Evolutionary conservation across 2,797 vertebrate genomes (phyloP).

Genomic region (Onychomys torridus): DNA sequence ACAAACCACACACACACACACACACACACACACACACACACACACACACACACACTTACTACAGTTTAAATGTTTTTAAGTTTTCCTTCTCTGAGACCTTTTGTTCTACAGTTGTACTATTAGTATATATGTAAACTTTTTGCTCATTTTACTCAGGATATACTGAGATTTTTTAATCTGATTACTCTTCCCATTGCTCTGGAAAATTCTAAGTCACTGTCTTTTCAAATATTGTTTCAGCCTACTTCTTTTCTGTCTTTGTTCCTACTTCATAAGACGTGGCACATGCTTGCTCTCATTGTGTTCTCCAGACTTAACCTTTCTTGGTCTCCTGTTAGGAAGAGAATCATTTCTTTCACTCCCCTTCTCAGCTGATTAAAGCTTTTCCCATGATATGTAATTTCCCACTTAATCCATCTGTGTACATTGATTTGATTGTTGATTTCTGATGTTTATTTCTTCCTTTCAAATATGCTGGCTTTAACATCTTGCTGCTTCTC

Average conservation of each 20-base stretch:
- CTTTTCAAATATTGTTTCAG: background rate
- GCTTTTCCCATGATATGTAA: background rate
- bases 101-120: background rate
- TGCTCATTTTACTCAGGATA: background rate
- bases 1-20: fast-evolving
- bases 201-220: background rate
- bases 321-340: background rate
- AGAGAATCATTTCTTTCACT: background rate
- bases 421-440: background rate
- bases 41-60: background rate
- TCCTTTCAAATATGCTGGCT: background rate
- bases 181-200: background rate
- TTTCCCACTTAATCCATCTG: background rate
- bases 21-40: background rate
- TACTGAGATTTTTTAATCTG: background rate
- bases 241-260: background rate
- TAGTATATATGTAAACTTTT: background rate
- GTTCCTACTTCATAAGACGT: background rate
- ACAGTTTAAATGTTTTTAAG: background rate
- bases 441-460: slow-evolving; percentile 2
- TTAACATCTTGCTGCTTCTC: background rate
- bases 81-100: background rate
- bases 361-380: background rate
- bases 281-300: background rate
- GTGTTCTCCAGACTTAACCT: background rate